phyloP scores from a whole-genome alignment of 2,113 vertebrate genomes.

The Platichthys flesus region DNA sequence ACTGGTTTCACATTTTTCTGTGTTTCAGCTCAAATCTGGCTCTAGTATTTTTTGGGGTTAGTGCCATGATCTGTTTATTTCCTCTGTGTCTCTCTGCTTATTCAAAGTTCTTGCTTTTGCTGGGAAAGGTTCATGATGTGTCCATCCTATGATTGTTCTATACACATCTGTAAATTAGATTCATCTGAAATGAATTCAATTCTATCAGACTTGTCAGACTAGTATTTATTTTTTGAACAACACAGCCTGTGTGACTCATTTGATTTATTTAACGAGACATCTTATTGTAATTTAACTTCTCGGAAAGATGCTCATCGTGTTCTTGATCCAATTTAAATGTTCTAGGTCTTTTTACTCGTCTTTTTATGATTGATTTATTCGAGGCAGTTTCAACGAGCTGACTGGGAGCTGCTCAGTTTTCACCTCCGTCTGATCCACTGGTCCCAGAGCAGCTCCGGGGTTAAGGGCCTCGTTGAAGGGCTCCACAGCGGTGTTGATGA shows the following conservation, averaged over 20 bases:
- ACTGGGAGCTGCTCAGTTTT: neutral
- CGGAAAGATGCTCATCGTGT: too few relatives aligned
- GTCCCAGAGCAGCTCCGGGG: neutral
- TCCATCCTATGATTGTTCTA: neutral
- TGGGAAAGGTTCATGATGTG: constrained; percentile 8
- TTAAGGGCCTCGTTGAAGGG: neutral
- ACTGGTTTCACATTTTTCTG: neutral
- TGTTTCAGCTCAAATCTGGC: neutral
- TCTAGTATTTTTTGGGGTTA: constrained; percentile 42
- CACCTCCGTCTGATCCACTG: neutral
- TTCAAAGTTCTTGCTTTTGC: constrained; percentile 18
- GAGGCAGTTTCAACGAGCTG: too few relatives aligned
- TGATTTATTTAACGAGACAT: too few relatives aligned
- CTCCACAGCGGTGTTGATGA: too few relatives aligned
- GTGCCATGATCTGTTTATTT: constrained; percentile 46
- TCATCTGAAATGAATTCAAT: neutral
- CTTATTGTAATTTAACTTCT: too few relatives aligned
- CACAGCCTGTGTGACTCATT: too few relatives aligned
- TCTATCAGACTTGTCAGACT: too few relatives aligned
- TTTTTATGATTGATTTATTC: too few relatives aligned
- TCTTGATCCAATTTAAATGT: too few relatives aligned
- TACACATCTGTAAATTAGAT: neutral
- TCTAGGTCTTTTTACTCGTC: too few relatives aligned
- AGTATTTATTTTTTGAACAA: too few relatives aligned
- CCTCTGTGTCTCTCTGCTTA: constrained; percentile 35